Evolutionary conservation across 2,888 invertebrate species (phyloP).

Genomic region (Panopea generosa): DNA sequence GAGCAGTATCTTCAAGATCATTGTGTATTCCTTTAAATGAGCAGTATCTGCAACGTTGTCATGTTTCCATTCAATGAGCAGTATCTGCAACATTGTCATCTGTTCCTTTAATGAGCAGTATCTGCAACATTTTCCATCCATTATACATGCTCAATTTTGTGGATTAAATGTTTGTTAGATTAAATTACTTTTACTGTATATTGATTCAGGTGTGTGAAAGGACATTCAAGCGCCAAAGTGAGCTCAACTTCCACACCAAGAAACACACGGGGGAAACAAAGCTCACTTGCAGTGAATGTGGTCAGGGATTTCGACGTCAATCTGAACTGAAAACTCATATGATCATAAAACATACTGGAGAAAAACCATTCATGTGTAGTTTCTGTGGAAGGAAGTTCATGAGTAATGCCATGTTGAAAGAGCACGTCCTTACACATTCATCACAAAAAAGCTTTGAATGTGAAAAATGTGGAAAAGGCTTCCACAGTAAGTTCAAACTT

Average conservation of each 20-base stretch:
- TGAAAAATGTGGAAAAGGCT: conserved; percentile 48
- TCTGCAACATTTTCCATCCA: too few species aligned
- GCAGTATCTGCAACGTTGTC: too few species aligned
- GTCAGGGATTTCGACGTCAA: conserved; percentile 43
- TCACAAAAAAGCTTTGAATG: conserved; percentile 31
- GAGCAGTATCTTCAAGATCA: too few species aligned
- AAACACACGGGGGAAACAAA: conserved; percentile 52
- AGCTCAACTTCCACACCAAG: conserved; percentile 51
- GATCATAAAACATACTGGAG: conserved; percentile 39
- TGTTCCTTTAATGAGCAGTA: too few species aligned
- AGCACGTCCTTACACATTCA: conserved; percentile 34
- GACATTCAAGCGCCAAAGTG: conserved; percentile 49
- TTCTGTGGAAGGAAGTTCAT: conserved; percentile 43
- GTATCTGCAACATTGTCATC: too few species aligned
- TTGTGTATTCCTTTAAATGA: too few species aligned
- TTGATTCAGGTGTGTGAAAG: conserved; percentile 47
- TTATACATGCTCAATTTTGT: too few species aligned
- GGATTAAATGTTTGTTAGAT: too few species aligned
- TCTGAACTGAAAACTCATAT: conserved; percentile 44
- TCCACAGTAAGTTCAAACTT: conserved; percentile 33
- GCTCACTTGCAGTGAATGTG: conserved; percentile 50
- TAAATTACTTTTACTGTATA: too few species aligned
- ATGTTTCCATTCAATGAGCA: too few species aligned
- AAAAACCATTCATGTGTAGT: conserved; percentile 30
- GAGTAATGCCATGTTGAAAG: conserved; percentile 35